Base-by-base conservation (phyloP, 1,140 invertebrate species). In the Lucilia cuprina region DNA sequence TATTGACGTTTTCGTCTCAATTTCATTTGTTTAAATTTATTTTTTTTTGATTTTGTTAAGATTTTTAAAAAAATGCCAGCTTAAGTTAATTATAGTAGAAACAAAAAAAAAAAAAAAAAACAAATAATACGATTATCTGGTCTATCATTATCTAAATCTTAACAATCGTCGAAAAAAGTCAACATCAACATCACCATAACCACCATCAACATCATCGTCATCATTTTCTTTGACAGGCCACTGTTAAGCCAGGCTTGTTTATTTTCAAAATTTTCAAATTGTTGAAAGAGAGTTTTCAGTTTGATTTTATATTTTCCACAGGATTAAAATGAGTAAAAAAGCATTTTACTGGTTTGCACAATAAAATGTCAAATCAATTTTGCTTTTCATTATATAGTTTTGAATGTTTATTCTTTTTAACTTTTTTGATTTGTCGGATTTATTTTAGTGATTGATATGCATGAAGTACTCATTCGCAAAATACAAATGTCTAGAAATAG, bases 291-390 rank as follows among this genome's bases (percentile, higher is more conserved):
- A 55, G 50, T 55, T 55, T 55, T 55, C 50, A 55, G 12, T 55
- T 55, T 55, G 12, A 55, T 55, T 55, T n/a, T 12, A n/a, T 55
- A 12, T 55, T 55, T 55, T 55, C 41, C 41, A 41, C 41, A 8
- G 41, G 41, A 41, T 41, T 41, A 41, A 2, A 41, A 0, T 41
- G 41, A 10, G 7, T 8, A 41, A 7, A 41, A 41, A 41, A 41
- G 41, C 7, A 3, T 41, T 41, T 41, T 41, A 41, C 2, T 8
- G 10, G 41, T 41, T 70, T 70, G 17, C 12, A 19, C 65, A 70
- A 70, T 70, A 70, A 70, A 70, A 70, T 70, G 65, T 70, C 65
- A 70, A 70, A 70, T 70, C 65, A 70, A 70, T 70, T 70, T 21
- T 12, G 21, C n/a, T 70, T 70, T 60, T 60, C 55, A 60, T 60